phyloP scores from a whole-genome alignment of 2,888 invertebrate species.

The Lepeophtheirus nordmannii region DNA sequence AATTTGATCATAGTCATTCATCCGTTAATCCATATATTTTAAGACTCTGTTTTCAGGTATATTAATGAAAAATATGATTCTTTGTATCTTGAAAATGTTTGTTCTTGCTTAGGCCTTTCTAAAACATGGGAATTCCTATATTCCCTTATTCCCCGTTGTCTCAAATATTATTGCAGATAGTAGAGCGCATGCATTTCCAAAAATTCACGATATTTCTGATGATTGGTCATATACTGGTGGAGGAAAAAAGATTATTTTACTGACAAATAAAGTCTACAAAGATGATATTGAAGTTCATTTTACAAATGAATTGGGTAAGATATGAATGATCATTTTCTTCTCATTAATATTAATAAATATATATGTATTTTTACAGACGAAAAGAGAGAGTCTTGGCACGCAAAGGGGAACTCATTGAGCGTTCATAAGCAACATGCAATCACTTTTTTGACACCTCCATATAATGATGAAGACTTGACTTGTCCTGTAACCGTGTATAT shows the following conservation, averaged over 20 bases:
- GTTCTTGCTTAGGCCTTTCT: slow-evolving; percentile 3
- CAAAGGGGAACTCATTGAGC: not conserved
- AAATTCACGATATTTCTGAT: slow-evolving; percentile 5
- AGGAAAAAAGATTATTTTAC: slow-evolving; percentile 13
- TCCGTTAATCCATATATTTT: slow-evolving; percentile 3
- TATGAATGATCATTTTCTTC: no score
- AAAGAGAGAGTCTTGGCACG: not conserved
- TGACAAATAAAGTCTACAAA: slow-evolving; percentile 9
- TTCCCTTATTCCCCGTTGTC: not conserved
- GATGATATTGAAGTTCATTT: slow-evolving; percentile 21
- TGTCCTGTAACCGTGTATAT: not conserved
- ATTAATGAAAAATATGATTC: not conserved
- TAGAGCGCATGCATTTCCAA: not conserved
- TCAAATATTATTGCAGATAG: slow-evolving; percentile 10
- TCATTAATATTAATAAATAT: no score
- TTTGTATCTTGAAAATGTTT: not conserved
- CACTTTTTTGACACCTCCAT: not conserved
- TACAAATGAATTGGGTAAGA: not conserved
- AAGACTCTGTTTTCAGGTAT: slow-evolving; percentile 16
- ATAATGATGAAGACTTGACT: not conserved
- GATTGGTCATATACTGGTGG: slow-evolving; percentile 4
- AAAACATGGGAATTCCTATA: not conserved
- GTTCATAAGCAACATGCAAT: not conserved
- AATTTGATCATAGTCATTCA: slow-evolving; percentile 1
- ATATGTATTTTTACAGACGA: no score